These are phyloP conservation scores for Pithys albifrons DNA, from an alignment of 2,113 vertebrate genomes.

Conservation along the genomic window DNA sequence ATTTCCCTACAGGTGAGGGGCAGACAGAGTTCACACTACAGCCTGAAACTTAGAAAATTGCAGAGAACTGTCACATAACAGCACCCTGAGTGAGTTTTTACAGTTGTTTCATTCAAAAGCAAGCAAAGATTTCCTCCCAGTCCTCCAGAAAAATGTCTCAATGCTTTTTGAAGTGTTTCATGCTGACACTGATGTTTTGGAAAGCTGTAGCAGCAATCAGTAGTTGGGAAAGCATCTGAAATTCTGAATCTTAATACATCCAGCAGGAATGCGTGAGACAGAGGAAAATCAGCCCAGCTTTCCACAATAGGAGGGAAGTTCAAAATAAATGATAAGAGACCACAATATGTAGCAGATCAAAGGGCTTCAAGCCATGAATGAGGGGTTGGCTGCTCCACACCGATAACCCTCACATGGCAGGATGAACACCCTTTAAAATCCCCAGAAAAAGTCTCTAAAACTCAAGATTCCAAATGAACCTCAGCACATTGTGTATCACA, in stretches of 20 bases:
- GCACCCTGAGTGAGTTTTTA: not conserved
- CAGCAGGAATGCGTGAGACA: not conserved
- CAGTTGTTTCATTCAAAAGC: not conserved
- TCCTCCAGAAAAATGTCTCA: not conserved
- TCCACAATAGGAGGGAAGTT: not conserved
- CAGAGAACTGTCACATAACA: not conserved
- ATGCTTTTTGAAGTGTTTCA: not conserved
- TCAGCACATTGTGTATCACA: not conserved
- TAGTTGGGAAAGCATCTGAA: not conserved
- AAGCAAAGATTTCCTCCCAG: not conserved
- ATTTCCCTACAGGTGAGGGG: not conserved
- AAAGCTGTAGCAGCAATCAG: not conserved
- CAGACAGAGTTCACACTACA: not conserved
- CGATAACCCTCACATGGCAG: not conserved
- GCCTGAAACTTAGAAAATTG: not conserved
- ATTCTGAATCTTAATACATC: not conserved
- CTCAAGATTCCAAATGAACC: not conserved
- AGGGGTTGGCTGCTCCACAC: not conserved
- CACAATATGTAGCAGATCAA: not conserved
- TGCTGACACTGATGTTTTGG: not conserved
- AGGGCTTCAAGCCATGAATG: not conserved
- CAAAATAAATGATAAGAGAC: not conserved
- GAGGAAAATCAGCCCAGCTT: not conserved
- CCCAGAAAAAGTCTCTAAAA: conserved; percentile 7
- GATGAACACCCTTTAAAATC: not conserved